phyloP scores from a whole-genome alignment of 2,113 vertebrate genomes.

The Pardalotus punctatus region DNA sequence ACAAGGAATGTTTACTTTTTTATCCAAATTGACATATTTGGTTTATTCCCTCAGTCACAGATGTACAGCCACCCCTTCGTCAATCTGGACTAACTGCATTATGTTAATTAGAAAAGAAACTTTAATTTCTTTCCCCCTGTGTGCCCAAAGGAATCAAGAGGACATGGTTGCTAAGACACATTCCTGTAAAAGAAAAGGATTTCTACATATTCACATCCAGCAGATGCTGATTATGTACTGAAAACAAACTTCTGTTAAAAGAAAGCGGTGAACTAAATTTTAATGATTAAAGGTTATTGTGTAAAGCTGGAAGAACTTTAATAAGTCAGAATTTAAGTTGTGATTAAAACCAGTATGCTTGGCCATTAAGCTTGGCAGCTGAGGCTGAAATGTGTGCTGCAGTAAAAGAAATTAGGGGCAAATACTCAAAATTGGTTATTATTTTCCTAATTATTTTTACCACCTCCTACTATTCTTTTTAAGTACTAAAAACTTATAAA shows the following conservation, averaged over 20 bases:
- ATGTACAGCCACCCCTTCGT: constrained; percentile 20
- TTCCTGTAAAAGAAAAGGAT: neutral
- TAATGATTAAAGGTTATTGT: constrained; percentile 1
- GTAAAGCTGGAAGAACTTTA: neutral
- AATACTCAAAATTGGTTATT: neutral
- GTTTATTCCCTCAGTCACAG: constrained; percentile 55
- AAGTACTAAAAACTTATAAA: neutral
- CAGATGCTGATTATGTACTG: neutral
- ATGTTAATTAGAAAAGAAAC: constrained; percentile 53
- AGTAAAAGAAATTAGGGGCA: neutral
- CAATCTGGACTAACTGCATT: constrained; percentile 15
- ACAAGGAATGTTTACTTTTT: constrained; percentile 41
- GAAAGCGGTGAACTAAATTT: neutral
- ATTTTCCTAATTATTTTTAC: constrained; percentile 20
- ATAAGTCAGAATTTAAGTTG: constrained; percentile 19
- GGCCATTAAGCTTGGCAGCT: neutral
- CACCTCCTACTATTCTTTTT: neutral
- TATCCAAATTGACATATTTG: constrained; percentile 45
- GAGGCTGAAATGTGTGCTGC: neutral
- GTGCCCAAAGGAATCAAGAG: neutral
- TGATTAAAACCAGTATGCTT: constrained; percentile 10
- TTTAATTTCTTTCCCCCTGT: constrained; percentile 27
- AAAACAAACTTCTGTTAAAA: neutral
- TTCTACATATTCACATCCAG: neutral
- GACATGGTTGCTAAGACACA: constrained; percentile 19